Percentiles rank a stretch among this genome's conserved stretches.
Conservation (phyloP, 2,888 invertebrate genomes). For the Camptogramma bilineatum region DNA sequence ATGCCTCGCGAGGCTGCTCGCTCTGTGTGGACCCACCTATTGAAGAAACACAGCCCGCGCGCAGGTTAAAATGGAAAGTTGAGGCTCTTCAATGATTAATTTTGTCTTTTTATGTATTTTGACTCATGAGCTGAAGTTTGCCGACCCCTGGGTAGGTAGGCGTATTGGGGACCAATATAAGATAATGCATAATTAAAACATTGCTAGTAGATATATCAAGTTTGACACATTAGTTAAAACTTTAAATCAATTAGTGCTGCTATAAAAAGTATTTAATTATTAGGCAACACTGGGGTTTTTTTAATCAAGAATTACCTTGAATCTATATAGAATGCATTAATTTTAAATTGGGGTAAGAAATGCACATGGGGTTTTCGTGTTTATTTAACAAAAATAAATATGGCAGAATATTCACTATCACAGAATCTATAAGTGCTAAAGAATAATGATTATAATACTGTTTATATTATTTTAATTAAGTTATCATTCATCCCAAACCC, state of each 20-base stretch:
- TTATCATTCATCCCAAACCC: slow-evolving; percentile 21
- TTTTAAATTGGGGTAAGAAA: background rate
- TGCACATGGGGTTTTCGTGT: slow-evolving; percentile 9
- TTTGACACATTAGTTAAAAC: too few species aligned
- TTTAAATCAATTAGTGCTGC: background rate
- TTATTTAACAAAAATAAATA: slow-evolving; percentile 28
- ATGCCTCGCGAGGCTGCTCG: too few species aligned
- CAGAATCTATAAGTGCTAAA: slow-evolving; percentile 20
- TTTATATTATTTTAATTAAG: slow-evolving; percentile 22
- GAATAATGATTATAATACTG: slow-evolving; percentile 39
- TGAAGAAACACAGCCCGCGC: too few species aligned
- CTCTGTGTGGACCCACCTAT: too few species aligned
- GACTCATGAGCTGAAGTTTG: too few species aligned
- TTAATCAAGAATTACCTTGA: background rate
- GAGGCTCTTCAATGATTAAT: too few species aligned
- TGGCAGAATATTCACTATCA: slow-evolving; percentile 31
- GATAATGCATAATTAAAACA: too few species aligned
- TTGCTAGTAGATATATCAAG: too few species aligned
- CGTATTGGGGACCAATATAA: too few species aligned
- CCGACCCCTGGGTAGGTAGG: too few species aligned
- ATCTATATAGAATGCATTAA: background rate
- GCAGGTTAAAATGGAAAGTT: too few species aligned
- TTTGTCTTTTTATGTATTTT: too few species aligned
- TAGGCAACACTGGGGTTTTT: background rate
- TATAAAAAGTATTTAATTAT: background rate